Base-by-base conservation (phyloP, 2,888 invertebrate genomes). In the Alentia gelatinosa region DNA sequence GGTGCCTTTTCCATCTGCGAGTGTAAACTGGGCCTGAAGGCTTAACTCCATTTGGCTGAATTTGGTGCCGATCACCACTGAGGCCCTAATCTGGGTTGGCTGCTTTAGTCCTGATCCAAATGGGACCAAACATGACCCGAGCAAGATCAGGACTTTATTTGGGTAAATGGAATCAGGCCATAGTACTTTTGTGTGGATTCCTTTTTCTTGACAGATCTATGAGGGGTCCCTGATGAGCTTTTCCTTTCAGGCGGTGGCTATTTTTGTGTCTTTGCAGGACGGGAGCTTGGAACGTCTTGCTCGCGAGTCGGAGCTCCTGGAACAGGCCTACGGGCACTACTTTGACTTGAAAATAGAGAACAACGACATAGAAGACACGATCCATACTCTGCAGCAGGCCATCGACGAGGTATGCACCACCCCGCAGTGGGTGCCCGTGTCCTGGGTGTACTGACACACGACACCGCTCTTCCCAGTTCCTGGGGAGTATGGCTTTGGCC, bases 331-430 rank as follows among this genome's bases (percentile, higher is more conserved):
- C 97, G 99, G 99, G 79, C 99, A 99, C 96, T 98, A 98, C 97
- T 99, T 99, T 97, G 99, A 99, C 97, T 97, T 99, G 96, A 98
- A 98, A 94, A 99, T 99, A 95, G 98, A 99, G 93, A 99, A 99
- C 97, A 99, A 99, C 97, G 99, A 99, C 97, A 99, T 99, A 93
- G 99, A 99, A 96, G 99, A 99, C 96, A 99, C 99, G 63, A 99
- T 99, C 95, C 97, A 97, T 79, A 98, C 98, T 93, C 97, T 99
- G 91, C 99, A 99, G 96, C 97, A 98, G 93, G 98, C 99, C 35
- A 98, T 99, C 94, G 98, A 98, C 93, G 97, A 98, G 92, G 98
- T 99, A 92, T 96, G 95, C 93, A 94, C 94, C 35, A 98, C 98
- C 94, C 98, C 99, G 63, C 99, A 99, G 96, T 99, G 99, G 99